phyloP scores from a whole-genome alignment of 2,113 vertebrate genomes.

The Nycticebus coucang region DNA sequence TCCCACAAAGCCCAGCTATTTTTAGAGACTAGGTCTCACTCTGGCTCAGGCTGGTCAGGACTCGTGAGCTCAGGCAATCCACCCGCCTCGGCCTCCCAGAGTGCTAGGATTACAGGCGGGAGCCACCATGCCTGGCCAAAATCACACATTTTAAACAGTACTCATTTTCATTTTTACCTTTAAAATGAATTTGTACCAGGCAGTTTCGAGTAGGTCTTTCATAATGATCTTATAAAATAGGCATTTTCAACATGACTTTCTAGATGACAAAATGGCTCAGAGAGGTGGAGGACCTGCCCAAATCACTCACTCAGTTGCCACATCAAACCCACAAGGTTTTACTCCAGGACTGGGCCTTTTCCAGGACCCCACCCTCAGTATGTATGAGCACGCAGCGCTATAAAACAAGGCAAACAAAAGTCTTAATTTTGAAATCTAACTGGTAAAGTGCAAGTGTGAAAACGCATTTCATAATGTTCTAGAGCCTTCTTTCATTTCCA shows the following conservation, averaged over 20 bases:
- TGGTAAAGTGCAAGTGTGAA: fast-evolving
- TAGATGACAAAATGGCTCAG: background rate
- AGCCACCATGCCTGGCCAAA: no score
- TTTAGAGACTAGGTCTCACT: no score
- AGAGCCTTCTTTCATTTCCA: background rate
- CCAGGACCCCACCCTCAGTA: fast-evolving
- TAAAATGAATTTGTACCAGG: fast-evolving
- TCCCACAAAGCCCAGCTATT: no score
- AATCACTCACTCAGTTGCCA: no score
- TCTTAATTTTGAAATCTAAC: background rate
- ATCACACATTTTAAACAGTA: background rate
- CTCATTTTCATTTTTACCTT: background rate
- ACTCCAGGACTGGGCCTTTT: fast-evolving
- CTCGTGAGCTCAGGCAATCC: no score
- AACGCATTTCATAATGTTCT: background rate
- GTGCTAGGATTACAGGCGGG: no score
- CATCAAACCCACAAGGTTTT: background rate
- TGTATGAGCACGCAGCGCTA: fast-evolving
- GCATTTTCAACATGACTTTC: background rate
- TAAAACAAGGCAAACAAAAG: no score
- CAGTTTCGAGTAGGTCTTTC: background rate
- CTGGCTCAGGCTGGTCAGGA: no score
- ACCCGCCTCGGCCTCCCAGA: no score
- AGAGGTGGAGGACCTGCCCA: background rate
- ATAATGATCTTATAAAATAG: background rate